Percentiles rank a stretch among this genome's conserved stretches.
phyloP scores from a whole-genome alignment of 2,888 invertebrate species.

The Nematopogon swammerdamellus region DNA sequence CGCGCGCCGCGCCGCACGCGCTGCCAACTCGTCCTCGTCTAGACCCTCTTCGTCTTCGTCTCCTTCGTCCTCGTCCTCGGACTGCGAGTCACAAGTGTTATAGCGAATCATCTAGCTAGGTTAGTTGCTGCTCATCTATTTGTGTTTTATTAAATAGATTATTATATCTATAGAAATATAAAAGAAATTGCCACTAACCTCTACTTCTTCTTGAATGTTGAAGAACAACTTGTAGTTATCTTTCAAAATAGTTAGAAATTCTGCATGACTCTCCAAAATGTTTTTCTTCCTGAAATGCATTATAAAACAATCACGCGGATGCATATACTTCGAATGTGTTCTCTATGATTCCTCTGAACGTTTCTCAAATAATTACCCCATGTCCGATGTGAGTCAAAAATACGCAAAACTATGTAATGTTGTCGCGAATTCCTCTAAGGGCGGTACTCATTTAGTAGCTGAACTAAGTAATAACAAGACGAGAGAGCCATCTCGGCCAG shows the following conservation, averaged over 20 bases:
- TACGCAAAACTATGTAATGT: no score
- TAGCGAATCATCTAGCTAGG: slow-evolving; percentile 3
- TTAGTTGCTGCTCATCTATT: neutral
- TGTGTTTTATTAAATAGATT: no score
- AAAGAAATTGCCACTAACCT: slow-evolving; percentile 22
- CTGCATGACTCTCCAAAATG: slow-evolving; percentile 47
- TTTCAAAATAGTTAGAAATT: slow-evolving; percentile 56
- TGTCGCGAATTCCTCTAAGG: no score
- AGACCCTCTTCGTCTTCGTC: slow-evolving; percentile 37
- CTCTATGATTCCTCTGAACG: no score
- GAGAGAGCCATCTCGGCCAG: slow-evolving; percentile 5
- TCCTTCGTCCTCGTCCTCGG: slow-evolving; percentile 30
- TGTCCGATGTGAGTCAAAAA: no score
- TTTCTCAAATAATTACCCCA: no score
- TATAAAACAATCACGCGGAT: no score
- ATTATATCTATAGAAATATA: neutral
- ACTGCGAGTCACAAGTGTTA: slow-evolving; percentile 20
- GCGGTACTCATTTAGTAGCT: no score
- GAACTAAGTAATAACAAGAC: no score
- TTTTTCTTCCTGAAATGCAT: slow-evolving; percentile 23
- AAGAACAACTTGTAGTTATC: slow-evolving; percentile 69
- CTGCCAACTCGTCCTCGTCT: slow-evolving; percentile 39
- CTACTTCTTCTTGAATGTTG: slow-evolving; percentile 53
- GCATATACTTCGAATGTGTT: no score
- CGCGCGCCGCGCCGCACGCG: slow-evolving; percentile 22